Percentiles rank a stretch among this genome's conserved stretches.
phyloP scores from a whole-genome alignment of 2,888 invertebrate species.

The Plebejus melissa region DNA sequence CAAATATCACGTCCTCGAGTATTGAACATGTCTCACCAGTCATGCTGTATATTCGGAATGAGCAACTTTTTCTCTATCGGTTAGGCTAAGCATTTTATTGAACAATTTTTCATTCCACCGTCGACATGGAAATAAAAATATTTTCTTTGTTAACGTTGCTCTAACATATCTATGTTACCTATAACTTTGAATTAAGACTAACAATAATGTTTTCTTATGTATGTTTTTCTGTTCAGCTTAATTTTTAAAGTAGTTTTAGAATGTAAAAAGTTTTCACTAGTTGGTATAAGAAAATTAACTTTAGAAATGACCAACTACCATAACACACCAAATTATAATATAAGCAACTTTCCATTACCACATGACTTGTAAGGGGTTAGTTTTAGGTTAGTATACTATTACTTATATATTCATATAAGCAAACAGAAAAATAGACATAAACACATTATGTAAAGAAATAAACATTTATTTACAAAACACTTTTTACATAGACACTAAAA shows the following conservation, averaged over 20 bases:
- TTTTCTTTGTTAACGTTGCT: too few species aligned
- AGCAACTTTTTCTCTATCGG: too few species aligned
- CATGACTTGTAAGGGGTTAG: background rate
- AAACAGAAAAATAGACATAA: conserved; percentile 28
- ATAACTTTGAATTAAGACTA: too few species aligned
- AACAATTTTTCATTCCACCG: too few species aligned
- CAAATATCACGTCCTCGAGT: too few species aligned
- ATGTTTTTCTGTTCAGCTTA: background rate
- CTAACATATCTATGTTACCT: too few species aligned
- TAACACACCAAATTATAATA: background rate
- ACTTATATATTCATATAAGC: conserved; percentile 14
- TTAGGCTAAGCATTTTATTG: too few species aligned
- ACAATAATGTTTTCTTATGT: too few species aligned
- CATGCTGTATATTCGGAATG: too few species aligned
- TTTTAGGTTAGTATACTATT: background rate
- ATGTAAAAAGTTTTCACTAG: background rate
- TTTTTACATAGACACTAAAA: conserved; percentile 23
- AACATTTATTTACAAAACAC: conserved; percentile 27
- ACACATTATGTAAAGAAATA: conserved; percentile 26
- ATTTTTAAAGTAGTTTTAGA: background rate
- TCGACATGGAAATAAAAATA: background rate
- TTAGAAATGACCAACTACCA: background rate
- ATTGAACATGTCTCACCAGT: too few species aligned
- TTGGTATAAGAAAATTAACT: background rate
- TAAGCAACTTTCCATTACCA: background rate